Evolutionary conservation across 2,888 invertebrate genomes (phyloP), one percentile per base, ranked within the genome.

Genomic region (Aphidoletes aphidimyza): DNA sequence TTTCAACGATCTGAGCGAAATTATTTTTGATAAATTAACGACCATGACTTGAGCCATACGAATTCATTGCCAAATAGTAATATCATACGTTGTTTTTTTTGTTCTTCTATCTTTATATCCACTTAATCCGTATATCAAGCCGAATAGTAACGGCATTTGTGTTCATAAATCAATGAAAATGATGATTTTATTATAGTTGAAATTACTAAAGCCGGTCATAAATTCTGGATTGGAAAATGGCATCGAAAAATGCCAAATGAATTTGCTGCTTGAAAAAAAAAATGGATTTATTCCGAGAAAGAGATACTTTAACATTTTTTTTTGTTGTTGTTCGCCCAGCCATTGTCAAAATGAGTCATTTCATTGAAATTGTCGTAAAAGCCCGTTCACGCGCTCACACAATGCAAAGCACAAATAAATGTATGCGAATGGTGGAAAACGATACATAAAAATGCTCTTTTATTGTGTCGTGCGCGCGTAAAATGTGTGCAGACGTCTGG

Each of bases 161-260:
- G 22, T 8, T 0, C 37, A 81, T 81, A 81, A 37, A 81, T 81
- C 81, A 81, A 11, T n/a, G 3, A 37, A 81, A 81, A 81, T 22
- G 81, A 81, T 81, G 81, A 81, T 81, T 81, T 81, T 81, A 81
- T 81, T 81, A 22, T 37, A n/a, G 81, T 37, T 37, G n/a, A 81
- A 81, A 81, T 81, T 81, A 81, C 81, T 54, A 11, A 81, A 81
- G n/a, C 19, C 78, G 81, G 37, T 37, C n/a, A 81, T 81, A 81
- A 81, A 81, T 81, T 37, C n/a, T 19, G 81, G 37, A 81, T 22
- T 9, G 81, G 37, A 8, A 81, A 81, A 37, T 37, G 37, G 36
- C 22, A n/a, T n/a, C n/a, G 37, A 81, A 22, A 81, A n/a, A n/a
- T n/a, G n/a, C n/a, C n/a, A n/a, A n/a, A n/a, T n/a, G n/a, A n/a